Evolutionary conservation across 1,140 invertebrate species (phyloP), one percentile per base, ranked within the genome.

Genomic region (Bombus sylvicola): DNA sequence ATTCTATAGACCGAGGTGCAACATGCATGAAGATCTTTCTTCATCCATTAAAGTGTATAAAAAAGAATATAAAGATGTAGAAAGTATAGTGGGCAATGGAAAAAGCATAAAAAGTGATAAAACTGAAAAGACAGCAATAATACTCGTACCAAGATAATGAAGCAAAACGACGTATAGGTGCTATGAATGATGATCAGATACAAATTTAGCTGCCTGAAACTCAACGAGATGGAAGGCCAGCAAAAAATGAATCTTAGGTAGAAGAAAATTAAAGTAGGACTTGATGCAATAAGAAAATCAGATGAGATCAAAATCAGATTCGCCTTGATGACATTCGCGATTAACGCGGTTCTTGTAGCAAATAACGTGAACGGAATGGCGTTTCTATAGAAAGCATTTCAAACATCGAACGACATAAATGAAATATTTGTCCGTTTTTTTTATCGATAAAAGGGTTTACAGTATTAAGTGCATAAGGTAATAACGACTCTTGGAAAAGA

Each of bases 121-220:
- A n/a, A 62, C 59, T 34, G 18, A 43, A 43, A 64, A 8, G n/a
- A 43, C 12, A 43, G 28, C 25, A 66, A 66, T 66, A 66, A 79
- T 22, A 43, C 5, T 15, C 47, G 47, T 53, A 53, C 28, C 59
- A 31, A 6, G 66, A 31, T 43, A 34, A 79, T 47, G 47, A n/a
- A 43, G n/a, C 77, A 43, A 66, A 79, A 31, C n/a, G 13, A 34
- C 8, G n/a, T 68, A 31, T 9, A 79, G n/a, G 39, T 25, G 37
- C 64, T 78, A 41, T 62, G 57, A 62, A 39, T 39, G 62, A 78
- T 78, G 75, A 64, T 78, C 75, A 64, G 57, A 78, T 53, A 34
- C 22, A n/a, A 34, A 75, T 53, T 53, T 75, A 53, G 31, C 43
- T 53, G 43, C 4, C 8, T 47, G n/a, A 34, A 25, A 15, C 10